Base-by-base conservation (phyloP, 2,797 vertebrate species). In the Petrocephalus sullivani region DNA sequence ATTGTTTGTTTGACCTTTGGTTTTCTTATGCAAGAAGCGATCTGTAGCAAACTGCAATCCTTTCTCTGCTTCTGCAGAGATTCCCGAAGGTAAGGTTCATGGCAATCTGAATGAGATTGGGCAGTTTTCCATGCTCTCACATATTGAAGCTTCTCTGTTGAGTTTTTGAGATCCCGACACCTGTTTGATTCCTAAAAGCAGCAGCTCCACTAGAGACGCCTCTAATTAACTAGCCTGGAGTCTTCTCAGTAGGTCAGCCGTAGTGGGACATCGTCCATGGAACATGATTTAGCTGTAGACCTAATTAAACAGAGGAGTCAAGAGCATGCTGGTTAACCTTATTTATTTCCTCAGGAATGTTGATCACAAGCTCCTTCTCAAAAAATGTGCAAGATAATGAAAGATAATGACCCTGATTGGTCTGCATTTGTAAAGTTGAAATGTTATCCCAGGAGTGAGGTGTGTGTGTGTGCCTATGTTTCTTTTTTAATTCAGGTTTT, bases 211-310 rank as follows among this genome's bases (percentile, higher is more conserved):
- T 49, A 84, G 21, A 53, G 12, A 21, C 21, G 46, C 82, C 21
- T 84, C 46, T 84, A 84, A 84, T 54, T 54, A 84, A 84, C 51
- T 54, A 49, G 82, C 51, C n/a, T 54, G 9, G 51, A 51, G 46
- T 53, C 82, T 84, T 54, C 82, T 84, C 82, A 84, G 46, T 84
- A 33, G 46, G 78, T 82, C 82, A 84, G 49, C n/a, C 49, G 78
- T 82, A 82, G 16, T 49, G 46, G 41, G 41, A 82, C 21, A 53
- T 82, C 4, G 7, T 82, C 78, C 78, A 51, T 82, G 37, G 78
- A n/a, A 82, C 21, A 82, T 9, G 49, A n/a, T 49, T 82, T 53
- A 82, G 78, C 51, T 21, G 21, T 51, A 49, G 21, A 21, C 81
- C 81, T 53, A 83, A 83, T 83, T 51, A 23, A 51, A 49, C 21